Percentiles rank a stretch among this genome's conserved stretches.
Conservation (phyloP, 2,888 invertebrate species). For the Macropis europaea region DNA sequence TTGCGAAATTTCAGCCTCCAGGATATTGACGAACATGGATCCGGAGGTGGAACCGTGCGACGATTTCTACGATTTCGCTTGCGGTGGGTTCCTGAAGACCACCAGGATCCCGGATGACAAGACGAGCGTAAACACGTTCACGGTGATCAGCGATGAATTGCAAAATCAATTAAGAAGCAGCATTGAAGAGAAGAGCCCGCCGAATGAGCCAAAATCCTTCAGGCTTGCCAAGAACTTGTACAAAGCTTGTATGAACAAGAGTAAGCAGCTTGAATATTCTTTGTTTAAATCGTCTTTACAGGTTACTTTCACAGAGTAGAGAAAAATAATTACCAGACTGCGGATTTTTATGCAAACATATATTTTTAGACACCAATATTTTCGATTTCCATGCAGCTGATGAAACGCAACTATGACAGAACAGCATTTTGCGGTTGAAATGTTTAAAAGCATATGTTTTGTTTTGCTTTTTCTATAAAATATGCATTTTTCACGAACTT, state of each 20-base stretch:
- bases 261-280: constrained; percentile 81
- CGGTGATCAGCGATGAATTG: constrained; percentile 87
- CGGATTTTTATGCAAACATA: too few relatives aligned
- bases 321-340: too few relatives aligned
- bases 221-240: constrained; percentile 90
- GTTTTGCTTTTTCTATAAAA: too few relatives aligned
- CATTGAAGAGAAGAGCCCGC: constrained; percentile 83
- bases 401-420: too few relatives aligned
- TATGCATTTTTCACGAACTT: too few relatives aligned
- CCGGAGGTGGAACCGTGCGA: constrained; percentile 88
- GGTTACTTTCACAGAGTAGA: too few relatives aligned
- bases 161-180: constrained; percentile 87
- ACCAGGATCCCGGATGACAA: constrained; percentile 91
- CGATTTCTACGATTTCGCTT: constrained; percentile 91
- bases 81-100: constrained; percentile 87
- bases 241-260: constrained; percentile 93
- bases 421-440: too few relatives aligned
- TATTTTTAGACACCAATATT: too few relatives aligned
- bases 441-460: too few relatives aligned
- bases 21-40: constrained; percentile 87
- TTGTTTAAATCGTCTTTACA: too few relatives aligned
- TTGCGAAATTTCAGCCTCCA: constrained; percentile 82
- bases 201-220: constrained; percentile 86
- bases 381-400: too few relatives aligned
- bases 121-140: constrained; percentile 88